Base-by-base conservation (phyloP, 2,113 vertebrate genomes). In the Mohoua ochrocephala region DNA sequence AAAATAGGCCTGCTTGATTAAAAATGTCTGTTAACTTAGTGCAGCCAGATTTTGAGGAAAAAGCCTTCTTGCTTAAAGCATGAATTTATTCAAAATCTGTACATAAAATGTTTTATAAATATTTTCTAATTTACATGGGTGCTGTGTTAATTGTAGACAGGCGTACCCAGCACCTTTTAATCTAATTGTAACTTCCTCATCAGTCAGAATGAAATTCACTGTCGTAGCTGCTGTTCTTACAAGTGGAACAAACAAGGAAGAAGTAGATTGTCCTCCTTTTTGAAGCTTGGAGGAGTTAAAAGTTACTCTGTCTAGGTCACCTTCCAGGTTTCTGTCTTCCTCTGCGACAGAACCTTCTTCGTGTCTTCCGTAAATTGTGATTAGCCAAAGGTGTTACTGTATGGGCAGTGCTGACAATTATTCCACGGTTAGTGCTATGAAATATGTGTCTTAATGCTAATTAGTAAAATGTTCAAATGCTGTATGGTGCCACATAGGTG, bases 1-100 rank as follows among this genome's bases (percentile, higher is more conserved):
- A 70, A 92, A 90, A 67, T 93, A 93, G n/a, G 35, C 44, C 23
- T 86, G 12, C 54, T 93, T 93, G 90, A 81, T 93, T 86, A 86
- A 88, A 93, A 95, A 84, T 87, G 65, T 92, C 44, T 78, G 47
- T 83, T 91, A 53, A 74, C 13, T 63, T 93, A 67, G 63, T 44
- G 44, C 91, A 92, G 28, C 24, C 18, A 57, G 47, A 88, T 69
- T 78, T 84, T 84, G 74, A 73, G 68, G 74, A 93, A 93, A 90
- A 28, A 65, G 27, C 50, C 26, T 23, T 18, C 54, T 84, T 71
- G 16, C 23, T 60, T 53, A 92, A 89, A 60, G 41, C 9, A 20
- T 35, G 1, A 52, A 70, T 81, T 88, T 74, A 59, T 90, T 85
- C 1, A 74, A 77, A 82, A 67, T 74, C 37, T 80, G 67, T 45